These are phyloP conservation scores for Catostomus latipinnis DNA, from an alignment of 2,797 vertebrate genomes.

Conservation along the genomic window DNA sequence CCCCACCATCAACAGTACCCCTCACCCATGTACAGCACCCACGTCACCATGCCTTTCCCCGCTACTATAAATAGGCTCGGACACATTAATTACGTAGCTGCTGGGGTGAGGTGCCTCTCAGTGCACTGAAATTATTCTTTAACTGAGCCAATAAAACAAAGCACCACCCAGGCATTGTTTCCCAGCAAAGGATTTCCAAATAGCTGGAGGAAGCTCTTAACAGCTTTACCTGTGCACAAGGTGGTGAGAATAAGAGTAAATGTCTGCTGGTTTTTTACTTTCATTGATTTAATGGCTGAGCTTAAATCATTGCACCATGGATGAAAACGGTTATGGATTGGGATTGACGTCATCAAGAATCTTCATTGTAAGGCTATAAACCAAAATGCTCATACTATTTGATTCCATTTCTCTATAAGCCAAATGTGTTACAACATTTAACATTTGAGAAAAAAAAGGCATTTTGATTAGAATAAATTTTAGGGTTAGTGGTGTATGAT, in stretches of 20 bases:
- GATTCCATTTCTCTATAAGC: too few species aligned
- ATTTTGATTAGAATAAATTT: too few species aligned
- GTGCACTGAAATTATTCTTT: constrained; percentile 63
- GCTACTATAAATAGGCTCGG: constrained; percentile 73
- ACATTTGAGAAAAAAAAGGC: too few species aligned
- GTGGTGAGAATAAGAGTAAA: background rate
- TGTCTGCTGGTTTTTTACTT: constrained; percentile 9
- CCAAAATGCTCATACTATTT: too few species aligned
- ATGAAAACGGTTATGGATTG: background rate
- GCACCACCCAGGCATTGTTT: constrained; percentile 46
- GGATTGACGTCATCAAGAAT: background rate
- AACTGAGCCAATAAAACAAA: constrained; percentile 61
- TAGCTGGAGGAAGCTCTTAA: constrained; percentile 35
- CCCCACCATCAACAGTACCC: constrained; percentile 41
- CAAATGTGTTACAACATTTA: too few species aligned
- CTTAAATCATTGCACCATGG: constrained; percentile 1
- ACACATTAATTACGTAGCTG: constrained; percentile 72
- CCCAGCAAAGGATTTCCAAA: constrained; percentile 35
- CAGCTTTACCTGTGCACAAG: constrained; percentile 22
- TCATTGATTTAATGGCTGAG: constrained; percentile 10
- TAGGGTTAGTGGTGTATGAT: too few species aligned
- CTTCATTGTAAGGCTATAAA: background rate
- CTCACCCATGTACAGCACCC: constrained; percentile 50
- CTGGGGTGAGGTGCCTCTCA: constrained; percentile 66
- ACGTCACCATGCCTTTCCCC: constrained; percentile 36